phyloP scores from a whole-genome alignment of 2,113 vertebrate genomes.

The Leucopternis melanops region DNA sequence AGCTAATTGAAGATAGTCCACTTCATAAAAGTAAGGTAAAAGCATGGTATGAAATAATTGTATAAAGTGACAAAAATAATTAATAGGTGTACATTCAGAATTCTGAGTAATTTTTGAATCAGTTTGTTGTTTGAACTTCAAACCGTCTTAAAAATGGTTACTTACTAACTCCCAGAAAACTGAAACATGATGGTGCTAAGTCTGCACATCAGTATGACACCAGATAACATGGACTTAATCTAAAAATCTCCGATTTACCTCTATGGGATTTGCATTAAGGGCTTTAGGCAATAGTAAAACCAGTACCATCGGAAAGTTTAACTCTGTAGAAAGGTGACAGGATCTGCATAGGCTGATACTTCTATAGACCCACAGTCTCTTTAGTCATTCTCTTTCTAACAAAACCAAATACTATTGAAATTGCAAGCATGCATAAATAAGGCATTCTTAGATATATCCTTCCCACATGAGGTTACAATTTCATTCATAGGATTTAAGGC shows the following conservation, averaged over 20 bases:
- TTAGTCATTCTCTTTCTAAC: not conserved
- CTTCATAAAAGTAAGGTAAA: not conserved
- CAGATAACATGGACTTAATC: not conserved
- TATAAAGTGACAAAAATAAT: not conserved
- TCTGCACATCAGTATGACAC: not conserved
- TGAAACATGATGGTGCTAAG: not conserved
- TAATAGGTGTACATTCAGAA: not conserved
- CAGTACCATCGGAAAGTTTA: not conserved
- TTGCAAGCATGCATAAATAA: not conserved
- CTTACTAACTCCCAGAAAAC: not conserved
- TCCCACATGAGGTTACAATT: not conserved
- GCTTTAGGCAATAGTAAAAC: not conserved
- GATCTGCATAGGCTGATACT: not conserved
- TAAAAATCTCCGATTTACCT: not conserved
- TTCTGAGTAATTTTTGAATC: not conserved
- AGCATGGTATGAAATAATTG: not conserved
- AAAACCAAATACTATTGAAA: not conserved
- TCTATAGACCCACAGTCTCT: not conserved
- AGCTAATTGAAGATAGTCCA: not conserved
- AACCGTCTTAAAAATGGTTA: not conserved
- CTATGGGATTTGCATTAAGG: not conserved
- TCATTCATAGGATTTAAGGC: not conserved
- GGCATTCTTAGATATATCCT: not conserved
- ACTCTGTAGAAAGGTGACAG: not conserved
- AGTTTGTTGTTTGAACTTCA: not conserved